Conservation (phyloP, 2,797 vertebrate genomes). For the Lates japonicus region DNA sequence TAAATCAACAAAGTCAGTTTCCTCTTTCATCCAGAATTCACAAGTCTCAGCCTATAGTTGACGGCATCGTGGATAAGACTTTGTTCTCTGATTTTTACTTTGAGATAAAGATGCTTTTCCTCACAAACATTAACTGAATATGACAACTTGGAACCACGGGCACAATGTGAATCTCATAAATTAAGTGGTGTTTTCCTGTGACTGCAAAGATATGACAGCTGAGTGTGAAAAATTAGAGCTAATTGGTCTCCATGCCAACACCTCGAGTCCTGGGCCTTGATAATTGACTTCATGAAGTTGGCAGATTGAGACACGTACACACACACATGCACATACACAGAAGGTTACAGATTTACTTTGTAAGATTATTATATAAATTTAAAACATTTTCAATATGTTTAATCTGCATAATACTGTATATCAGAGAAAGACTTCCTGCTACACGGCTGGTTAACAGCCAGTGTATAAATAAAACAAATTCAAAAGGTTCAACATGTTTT, state of each 20-base stretch:
- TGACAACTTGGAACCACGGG: background rate
- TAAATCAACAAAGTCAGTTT: constrained; percentile 21
- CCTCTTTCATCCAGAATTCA: constrained; percentile 21
- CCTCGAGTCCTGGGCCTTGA: background rate
- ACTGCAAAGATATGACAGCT: constrained; percentile 24
- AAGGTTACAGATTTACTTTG: constrained; percentile 10
- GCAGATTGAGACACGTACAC: constrained; percentile 9
- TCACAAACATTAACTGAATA: background rate
- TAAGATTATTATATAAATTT: constrained; percentile 13
- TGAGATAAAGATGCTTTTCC: constrained; percentile 33
- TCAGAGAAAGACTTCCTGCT: background rate
- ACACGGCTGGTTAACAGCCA: background rate
- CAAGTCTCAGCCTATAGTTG: background rate
- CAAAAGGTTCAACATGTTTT: background rate
- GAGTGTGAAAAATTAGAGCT: constrained; percentile 37
- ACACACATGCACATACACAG: background rate
- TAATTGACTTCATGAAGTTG: constrained; percentile 30
- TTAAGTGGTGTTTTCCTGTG: constrained; percentile 6
- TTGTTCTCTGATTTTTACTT: constrained; percentile 34
- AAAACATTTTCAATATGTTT: background rate
- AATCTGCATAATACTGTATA: background rate
- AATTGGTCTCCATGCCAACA: constrained; percentile 48
- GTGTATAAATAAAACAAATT: constrained; percentile 9
- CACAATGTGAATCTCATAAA: constrained; percentile 11
- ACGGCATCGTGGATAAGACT: background rate